A percentile compares a stretch with the other conserved stretches of the same genome.
Conservation (phyloP, 2,113 vertebrate species). For the Tenebrosternarchus preto region DNA sequence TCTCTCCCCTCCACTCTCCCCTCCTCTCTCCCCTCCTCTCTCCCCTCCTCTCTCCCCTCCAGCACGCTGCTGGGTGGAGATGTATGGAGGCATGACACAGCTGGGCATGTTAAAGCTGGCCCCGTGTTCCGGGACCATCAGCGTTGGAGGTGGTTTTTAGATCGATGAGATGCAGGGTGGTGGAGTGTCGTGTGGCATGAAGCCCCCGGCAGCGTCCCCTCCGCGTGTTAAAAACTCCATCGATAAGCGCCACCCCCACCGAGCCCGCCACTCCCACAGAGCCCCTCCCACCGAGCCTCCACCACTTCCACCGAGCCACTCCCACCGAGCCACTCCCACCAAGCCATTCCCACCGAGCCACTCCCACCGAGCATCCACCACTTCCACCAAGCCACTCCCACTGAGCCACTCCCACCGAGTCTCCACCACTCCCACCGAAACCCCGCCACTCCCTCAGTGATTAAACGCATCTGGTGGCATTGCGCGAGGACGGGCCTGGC, state of each 20-base stretch:
- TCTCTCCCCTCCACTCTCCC: constrained; percentile 62
- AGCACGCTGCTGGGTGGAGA: constrained; percentile 16
- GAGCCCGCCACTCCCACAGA: not conserved
- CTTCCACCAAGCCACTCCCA: no score
- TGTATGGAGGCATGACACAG: not conserved
- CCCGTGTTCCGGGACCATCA: constrained; percentile 19
- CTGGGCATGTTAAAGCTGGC: constrained; percentile 12
- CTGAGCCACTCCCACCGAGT: no score
- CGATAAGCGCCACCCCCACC: not conserved
- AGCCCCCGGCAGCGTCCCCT: not conserved
- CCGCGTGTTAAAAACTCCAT: not conserved
- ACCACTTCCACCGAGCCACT: no score
- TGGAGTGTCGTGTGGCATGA: constrained; percentile 5
- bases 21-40: constrained; percentile 55
- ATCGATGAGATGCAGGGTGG: constrained; percentile 17
- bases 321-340: no score
- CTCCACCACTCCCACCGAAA: no score
- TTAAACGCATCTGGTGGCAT: no score
- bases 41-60: constrained; percentile 63
- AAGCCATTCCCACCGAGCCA: no score
- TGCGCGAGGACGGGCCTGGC: no score
- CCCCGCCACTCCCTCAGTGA: no score
- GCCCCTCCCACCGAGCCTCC: no score
- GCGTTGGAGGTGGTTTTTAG: constrained; percentile 24
- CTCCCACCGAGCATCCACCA: no score